phyloP scores from a whole-genome alignment of 2,113 vertebrate species.

The Rafetus swinhoei region DNA sequence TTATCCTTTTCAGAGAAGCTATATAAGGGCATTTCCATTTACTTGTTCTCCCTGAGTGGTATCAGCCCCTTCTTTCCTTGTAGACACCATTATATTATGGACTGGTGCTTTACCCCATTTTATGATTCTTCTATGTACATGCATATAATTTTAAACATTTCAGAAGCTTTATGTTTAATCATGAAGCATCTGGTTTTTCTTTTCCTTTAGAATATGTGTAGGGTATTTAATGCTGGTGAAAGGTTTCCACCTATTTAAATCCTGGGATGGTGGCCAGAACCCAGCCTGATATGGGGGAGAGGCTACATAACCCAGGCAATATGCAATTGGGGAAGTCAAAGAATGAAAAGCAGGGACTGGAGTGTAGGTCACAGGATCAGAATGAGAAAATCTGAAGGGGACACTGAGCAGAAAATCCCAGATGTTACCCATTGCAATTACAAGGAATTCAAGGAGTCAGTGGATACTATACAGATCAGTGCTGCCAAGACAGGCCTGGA shows the following conservation, averaged over 20 bases:
- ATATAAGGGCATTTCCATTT: background rate
- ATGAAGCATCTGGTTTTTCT: background rate
- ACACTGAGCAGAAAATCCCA: background rate
- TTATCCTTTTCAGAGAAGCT: background rate
- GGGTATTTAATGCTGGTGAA: background rate
- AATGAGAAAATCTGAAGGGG: background rate
- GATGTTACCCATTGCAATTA: too few species aligned
- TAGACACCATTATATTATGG: background rate
- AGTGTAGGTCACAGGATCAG: background rate
- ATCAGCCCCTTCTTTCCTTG: background rate
- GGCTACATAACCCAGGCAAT: background rate
- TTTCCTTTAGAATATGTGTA: background rate
- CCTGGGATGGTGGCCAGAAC: background rate
- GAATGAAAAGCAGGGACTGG: background rate
- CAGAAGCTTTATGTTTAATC: background rate
- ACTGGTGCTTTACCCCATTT: background rate
- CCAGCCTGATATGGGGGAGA: background rate
- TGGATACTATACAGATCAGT: background rate
- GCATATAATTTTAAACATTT: background rate
- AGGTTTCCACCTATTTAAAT: background rate
- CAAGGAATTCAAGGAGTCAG: background rate
- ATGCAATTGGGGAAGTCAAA: background rate
- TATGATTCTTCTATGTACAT: background rate
- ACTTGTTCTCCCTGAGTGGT: background rate
- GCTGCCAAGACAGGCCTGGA: too few species aligned